phyloP scores from a whole-genome alignment of 2,113 vertebrate species.

The Pachyramphus minor region DNA sequence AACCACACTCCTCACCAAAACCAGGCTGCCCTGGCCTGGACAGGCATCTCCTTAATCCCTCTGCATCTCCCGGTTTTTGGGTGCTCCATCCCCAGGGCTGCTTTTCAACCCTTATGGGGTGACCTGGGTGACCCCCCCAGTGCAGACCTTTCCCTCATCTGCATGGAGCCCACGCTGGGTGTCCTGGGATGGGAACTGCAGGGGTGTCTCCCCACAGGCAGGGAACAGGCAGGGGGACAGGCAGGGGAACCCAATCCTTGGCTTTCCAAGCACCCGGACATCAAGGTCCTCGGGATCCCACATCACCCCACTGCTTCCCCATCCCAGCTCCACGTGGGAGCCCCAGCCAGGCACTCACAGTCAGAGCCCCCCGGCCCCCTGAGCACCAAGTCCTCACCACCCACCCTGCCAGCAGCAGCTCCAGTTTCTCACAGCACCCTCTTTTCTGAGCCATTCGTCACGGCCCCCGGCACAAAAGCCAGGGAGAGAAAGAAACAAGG shows the following conservation, averaged over 20 bases:
- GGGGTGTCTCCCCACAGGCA: too few relatives aligned
- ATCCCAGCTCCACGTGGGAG: neutral
- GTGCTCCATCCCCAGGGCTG: neutral
- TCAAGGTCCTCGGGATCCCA: neutral
- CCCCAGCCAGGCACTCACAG: neutral
- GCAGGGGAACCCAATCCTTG: accelerated
- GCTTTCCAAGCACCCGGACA: neutral
- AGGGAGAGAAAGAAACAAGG: constrained; percentile 56
- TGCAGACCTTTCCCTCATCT: neutral
- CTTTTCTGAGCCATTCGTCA: constrained; percentile 69
- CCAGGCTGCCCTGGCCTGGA: neutral
- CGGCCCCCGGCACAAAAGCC: constrained; percentile 49
- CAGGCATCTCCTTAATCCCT: neutral
- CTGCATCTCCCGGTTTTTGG: accelerated
- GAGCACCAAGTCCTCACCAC: constrained; percentile 27
- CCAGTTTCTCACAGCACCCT: constrained; percentile 71
- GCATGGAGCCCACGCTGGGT: accelerated
- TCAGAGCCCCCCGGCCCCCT: neutral
- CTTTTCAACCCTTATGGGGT: neutral
- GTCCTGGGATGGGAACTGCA: neutral
- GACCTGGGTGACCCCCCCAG: neutral
- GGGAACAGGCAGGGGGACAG: neutral
- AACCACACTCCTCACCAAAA: neutral
- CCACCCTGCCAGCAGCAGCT: constrained; percentile 35
- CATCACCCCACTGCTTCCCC: neutral